Conservation (phyloP, 2,797 vertebrate species). For the Spatula versicolor region DNA sequence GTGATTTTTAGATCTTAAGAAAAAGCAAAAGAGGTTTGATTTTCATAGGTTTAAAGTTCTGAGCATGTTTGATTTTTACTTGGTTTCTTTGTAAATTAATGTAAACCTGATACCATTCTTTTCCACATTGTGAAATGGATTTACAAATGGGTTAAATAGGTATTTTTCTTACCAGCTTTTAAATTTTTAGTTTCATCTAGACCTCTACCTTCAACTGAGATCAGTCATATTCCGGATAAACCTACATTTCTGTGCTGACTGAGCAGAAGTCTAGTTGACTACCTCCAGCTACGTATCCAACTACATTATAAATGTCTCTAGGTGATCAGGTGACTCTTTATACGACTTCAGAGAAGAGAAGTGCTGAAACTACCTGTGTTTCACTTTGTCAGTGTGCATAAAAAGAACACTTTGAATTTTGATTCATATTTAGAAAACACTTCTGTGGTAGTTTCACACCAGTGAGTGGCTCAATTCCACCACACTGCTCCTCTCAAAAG, state of each 20-base stretch:
- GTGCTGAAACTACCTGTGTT: neutral
- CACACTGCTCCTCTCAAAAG: neutral
- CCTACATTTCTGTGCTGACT: neutral
- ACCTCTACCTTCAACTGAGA: neutral
- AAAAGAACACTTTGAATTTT: neutral
- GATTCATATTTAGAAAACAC: neutral
- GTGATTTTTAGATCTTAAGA: neutral
- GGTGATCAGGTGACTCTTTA: neutral
- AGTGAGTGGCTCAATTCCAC: neutral
- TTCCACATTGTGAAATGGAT: neutral
- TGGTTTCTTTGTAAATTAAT: neutral
- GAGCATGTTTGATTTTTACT: neutral
- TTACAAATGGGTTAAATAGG: neutral
- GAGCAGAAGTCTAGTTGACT: neutral
- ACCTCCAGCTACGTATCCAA: neutral
- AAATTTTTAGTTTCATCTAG: neutral
- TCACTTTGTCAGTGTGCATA: neutral
- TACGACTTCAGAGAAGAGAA: neutral
- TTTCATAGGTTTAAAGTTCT: neutral
- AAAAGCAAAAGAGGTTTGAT: neutral
- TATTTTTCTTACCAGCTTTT: neutral
- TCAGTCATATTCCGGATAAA: neutral
- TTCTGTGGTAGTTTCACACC: neutral
- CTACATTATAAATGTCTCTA: neutral
- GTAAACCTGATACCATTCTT: neutral